Conservation (phyloP, 1,140 invertebrate species). For the Himalopsyche phryganea region DNA sequence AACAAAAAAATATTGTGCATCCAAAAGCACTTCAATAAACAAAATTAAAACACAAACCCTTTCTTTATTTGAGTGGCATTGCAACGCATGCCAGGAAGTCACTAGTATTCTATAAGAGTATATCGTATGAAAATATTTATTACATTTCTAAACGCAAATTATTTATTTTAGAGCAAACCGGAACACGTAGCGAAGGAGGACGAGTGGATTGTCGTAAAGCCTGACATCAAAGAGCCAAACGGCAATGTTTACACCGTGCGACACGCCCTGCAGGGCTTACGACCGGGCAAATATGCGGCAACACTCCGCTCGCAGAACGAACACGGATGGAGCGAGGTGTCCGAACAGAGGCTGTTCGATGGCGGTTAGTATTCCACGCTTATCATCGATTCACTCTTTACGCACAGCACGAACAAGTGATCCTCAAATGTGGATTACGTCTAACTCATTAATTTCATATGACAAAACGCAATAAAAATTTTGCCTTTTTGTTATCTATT, state of each 20-base stretch:
- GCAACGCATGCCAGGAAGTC: neutral
- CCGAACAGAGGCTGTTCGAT: slow-evolving; percentile 24
- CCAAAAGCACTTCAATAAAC: too few species aligned
- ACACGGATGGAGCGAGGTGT: slow-evolving; percentile 27
- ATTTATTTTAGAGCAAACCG: slow-evolving; percentile 22
- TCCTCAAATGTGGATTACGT: too few species aligned
- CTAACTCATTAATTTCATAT: too few species aligned
- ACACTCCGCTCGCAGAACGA: slow-evolving; percentile 15
- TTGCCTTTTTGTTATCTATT: too few species aligned
- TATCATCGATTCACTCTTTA: neutral
- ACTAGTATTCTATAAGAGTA: neutral
- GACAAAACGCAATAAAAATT: too few species aligned
- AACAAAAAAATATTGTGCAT: too few species aligned
- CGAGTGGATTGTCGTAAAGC: slow-evolving; percentile 24
- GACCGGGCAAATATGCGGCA: slow-evolving; percentile 28
- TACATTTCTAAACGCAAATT: too few species aligned
- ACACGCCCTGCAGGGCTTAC: slow-evolving; percentile 19
- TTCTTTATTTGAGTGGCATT: too few species aligned
- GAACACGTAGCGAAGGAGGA: slow-evolving; percentile 2
- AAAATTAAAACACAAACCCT: too few species aligned
- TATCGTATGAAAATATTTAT: too few species aligned
- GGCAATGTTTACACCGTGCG: slow-evolving; percentile 24
- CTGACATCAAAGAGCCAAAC: slow-evolving; percentile 6
- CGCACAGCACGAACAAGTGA: neutral
- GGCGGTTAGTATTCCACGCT: slow-evolving; percentile 20